Conservation (phyloP, 2,888 invertebrate genomes). For the Drosophila kanekoi region DNA sequence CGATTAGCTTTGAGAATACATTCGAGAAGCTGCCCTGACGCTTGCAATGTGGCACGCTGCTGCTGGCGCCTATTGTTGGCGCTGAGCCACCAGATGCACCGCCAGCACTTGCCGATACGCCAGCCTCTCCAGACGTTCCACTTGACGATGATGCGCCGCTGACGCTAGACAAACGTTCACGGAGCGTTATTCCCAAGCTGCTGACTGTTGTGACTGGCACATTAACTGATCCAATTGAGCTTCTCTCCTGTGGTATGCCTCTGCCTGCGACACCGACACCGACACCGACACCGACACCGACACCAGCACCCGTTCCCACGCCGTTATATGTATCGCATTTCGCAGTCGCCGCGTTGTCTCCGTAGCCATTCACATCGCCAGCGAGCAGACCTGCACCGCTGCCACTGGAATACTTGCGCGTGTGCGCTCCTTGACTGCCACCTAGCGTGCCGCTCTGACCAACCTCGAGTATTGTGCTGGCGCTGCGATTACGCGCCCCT, state of each 20-base stretch:
- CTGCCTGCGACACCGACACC: constrained; percentile 14
- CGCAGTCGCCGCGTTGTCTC: constrained; percentile 38
- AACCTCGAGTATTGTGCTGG: constrained; percentile 72
- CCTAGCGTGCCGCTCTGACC: constrained; percentile 38
- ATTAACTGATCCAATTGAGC: constrained; percentile 17
- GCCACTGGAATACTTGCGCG: constrained; percentile 50
- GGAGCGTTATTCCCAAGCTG: constrained; percentile 48
- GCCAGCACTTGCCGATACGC: constrained; percentile 21
- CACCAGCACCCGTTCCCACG: constrained; percentile 21
- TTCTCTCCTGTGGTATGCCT: constrained; percentile 24
- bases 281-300: neutral
- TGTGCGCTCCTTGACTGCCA: constrained; percentile 27
- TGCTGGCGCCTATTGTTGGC: constrained; percentile 56
- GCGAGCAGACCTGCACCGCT: constrained; percentile 19
- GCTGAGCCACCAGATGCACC: constrained; percentile 54
- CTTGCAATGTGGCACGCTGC: constrained; percentile 65
- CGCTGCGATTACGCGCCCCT: constrained; percentile 66
- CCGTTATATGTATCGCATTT: constrained; percentile 69
- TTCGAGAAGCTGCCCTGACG: constrained; percentile 84
- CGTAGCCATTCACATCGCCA: constrained; percentile 67
- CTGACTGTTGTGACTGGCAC: constrained; percentile 32
- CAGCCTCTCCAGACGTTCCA: constrained; percentile 15
- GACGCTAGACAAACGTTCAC: constrained; percentile 67
- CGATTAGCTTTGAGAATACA: constrained; percentile 85
- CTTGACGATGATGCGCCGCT: constrained; percentile 48